A percentile compares a stretch with the other conserved stretches of the same genome.
Conservation (phyloP, 2,888 invertebrate species). For the Scaptomyza caliginosa region DNA sequence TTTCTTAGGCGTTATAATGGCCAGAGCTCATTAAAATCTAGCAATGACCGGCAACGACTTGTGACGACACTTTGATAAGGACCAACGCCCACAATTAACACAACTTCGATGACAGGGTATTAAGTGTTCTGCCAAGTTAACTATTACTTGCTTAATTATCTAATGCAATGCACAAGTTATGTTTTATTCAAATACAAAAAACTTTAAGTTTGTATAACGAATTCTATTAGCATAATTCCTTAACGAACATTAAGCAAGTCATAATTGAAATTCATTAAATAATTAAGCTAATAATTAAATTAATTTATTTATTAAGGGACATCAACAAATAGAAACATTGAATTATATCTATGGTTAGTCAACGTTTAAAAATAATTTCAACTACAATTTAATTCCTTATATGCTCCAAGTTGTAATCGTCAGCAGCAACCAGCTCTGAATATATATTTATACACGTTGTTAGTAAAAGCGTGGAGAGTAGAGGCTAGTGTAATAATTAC, state of each 20-base stretch:
- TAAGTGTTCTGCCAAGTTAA: neutral
- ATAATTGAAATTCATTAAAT: neutral
- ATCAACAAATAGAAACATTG: no score
- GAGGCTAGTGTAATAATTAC: neutral
- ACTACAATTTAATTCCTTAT: neutral
- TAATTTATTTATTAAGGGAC: neutral
- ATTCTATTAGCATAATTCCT: neutral
- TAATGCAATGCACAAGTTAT: neutral
- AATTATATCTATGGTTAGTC: no score
- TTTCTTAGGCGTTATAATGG: constrained; percentile 9
- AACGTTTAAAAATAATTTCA: no score
- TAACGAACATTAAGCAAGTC: neutral
- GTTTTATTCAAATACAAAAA: constrained; percentile 7
- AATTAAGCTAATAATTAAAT: neutral
- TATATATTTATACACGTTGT: no score
- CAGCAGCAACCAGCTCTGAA: constrained; percentile 13
- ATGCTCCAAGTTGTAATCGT: constrained; percentile 2
- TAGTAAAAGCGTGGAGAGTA: neutral
- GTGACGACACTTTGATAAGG: neutral
- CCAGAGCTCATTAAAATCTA: constrained; percentile 12
- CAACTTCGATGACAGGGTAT: no score
- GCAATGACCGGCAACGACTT: neutral
- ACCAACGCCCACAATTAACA: no score
- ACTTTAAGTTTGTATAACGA: neutral
- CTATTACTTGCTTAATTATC: constrained; percentile 6